A percentile compares a stretch with the other conserved stretches of the same genome.
phyloP scores from a whole-genome alignment of 2,113 vertebrate genomes.

The Crocuta crocuta region DNA sequence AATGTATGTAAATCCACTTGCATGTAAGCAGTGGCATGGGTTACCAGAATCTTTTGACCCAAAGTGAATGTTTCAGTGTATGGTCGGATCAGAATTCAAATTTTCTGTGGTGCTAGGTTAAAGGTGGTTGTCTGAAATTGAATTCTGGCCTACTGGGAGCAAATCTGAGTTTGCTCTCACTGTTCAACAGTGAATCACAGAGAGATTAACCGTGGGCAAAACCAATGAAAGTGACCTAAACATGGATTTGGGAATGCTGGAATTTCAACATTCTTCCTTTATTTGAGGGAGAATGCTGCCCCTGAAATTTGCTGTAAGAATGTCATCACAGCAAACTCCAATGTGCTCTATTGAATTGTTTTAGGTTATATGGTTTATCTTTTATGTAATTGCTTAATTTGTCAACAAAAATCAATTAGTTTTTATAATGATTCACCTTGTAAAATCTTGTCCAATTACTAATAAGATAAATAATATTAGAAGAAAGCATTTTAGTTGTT shows the following conservation, averaged over 20 bases:
- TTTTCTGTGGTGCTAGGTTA: constrained; percentile 29
- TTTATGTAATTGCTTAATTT: constrained; percentile 35
- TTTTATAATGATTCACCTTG: constrained; percentile 4
- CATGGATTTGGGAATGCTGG: neutral
- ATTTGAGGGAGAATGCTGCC: neutral
- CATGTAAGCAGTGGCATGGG: constrained; percentile 2
- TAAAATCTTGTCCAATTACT: constrained; percentile 1
- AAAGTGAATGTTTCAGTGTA: constrained; percentile 26
- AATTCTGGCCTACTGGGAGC: constrained; percentile 23
- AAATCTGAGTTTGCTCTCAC: neutral
- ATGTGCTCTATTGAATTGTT: neutral
- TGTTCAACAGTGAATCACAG: constrained; percentile 9
- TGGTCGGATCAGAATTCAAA: constrained; percentile 23
- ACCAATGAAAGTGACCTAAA: constrained; percentile 23
- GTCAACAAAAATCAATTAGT: neutral
- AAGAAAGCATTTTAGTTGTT: constrained; percentile 33
- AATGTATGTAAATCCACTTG: constrained; percentile 12
- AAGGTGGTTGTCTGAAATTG: constrained; percentile 19
- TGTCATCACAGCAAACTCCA: neutral
- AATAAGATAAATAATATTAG: neutral
- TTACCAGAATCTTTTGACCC: constrained; percentile 30
- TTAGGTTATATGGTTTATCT: neutral
- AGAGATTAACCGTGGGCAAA: constrained; percentile 21
- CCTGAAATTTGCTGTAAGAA: neutral
- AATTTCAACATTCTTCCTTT: neutral